phyloP scores from a whole-genome alignment of 1,140 invertebrate species.

The Drosophila micromelanica region DNA sequence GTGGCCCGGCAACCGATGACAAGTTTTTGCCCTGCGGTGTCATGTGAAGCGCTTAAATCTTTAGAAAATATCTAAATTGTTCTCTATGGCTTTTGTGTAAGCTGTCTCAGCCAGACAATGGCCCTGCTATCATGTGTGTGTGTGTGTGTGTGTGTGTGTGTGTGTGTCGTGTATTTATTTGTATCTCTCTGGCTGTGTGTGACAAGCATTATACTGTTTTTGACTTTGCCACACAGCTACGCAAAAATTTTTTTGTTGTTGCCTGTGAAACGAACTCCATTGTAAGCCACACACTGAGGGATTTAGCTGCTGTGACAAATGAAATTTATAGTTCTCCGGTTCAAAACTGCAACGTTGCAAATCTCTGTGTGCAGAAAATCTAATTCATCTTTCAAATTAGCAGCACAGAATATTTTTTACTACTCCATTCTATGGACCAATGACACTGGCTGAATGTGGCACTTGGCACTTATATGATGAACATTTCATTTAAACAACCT shows the following conservation, averaged over 20 bases:
- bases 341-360: conserved; percentile 70
- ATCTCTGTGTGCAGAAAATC: conserved; percentile 66
- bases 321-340: conserved; percentile 77
- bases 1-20: conserved; percentile 63
- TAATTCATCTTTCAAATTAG: conserved; percentile 81
- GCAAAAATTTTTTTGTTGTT: conserved; percentile 62
- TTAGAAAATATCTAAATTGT: conserved; percentile 81
- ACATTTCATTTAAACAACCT: background rate
- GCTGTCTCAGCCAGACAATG: conserved; percentile 69
- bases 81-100: conserved; percentile 79
- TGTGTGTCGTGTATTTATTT: conserved; percentile 9
- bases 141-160: conserved; percentile 10
- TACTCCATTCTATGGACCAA: conserved; percentile 6
- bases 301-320: conserved; percentile 76
- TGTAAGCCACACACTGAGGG: conserved; percentile 66
- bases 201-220: conserved; percentile 79
- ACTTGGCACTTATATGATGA: background rate
- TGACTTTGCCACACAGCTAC: conserved; percentile 79
- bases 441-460: conserved; percentile 14
- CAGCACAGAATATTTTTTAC: conserved; percentile 53
- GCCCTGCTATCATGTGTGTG: conserved; percentile 1
- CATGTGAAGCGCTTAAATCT: conserved; percentile 75
- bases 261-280: conserved; percentile 67
- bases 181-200: conserved; percentile 8
- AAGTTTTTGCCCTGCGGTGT: conserved; percentile 60